Conservation (phyloP, 2,113 vertebrate genomes). For the Athene cunicularia region DNA sequence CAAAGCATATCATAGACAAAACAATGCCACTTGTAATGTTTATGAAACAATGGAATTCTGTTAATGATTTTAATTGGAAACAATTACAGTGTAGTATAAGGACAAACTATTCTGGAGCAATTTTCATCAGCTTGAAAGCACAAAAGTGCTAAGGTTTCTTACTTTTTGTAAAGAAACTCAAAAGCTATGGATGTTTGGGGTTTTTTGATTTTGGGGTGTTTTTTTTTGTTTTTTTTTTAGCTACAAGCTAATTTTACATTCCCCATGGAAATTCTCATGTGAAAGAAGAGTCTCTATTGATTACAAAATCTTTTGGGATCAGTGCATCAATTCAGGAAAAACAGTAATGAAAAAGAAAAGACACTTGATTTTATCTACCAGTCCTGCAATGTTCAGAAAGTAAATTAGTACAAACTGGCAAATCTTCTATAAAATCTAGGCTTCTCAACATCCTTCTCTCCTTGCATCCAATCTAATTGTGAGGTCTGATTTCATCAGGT, state of each 20-base stretch:
- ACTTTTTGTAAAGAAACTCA: background rate
- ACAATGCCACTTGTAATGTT: background rate
- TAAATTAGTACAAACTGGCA: background rate
- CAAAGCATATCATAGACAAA: background rate
- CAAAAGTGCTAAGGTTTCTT: background rate
- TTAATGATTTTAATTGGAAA: background rate
- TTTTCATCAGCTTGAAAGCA: background rate
- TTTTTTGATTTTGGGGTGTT: background rate
- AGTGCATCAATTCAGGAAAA: background rate
- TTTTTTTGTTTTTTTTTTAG: background rate
- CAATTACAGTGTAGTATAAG: background rate
- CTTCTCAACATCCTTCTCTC: background rate
- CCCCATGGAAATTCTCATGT: background rate
- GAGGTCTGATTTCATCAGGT: background rate
- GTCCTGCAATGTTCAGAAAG: background rate
- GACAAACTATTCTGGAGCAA: background rate
- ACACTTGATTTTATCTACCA: background rate
- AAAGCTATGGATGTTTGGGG: background rate
- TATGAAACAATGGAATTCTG: background rate
- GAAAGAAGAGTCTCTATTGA: background rate
- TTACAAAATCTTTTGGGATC: background rate
- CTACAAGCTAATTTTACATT: background rate
- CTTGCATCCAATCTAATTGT: background rate
- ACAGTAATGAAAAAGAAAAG: background rate
- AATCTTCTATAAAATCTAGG: background rate